Evolutionary conservation across 2,113 vertebrate species (phyloP).

Genomic region (Trichomycterus rosablanca): DNA sequence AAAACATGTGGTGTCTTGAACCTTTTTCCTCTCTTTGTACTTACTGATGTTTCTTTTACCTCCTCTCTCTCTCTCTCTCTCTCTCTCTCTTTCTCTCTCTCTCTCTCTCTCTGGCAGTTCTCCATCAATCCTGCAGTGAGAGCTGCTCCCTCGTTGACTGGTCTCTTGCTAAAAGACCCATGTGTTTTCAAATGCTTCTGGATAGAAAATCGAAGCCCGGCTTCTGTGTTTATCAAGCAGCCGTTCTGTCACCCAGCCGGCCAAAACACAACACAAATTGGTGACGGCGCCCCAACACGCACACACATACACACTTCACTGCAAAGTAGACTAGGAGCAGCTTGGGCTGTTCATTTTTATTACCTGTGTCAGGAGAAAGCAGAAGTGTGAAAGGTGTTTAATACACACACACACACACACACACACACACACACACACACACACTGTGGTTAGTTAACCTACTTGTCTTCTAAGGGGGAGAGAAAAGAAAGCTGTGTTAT

Average conservation of each 20-base stretch:
- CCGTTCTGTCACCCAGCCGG: constrained; percentile 70
- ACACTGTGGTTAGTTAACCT: constrained; percentile 37
- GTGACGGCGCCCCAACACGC: constrained; percentile 60
- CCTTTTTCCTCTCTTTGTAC: no score
- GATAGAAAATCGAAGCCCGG: constrained; percentile 69
- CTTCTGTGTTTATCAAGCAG: constrained; percentile 79
- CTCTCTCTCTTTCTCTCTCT: constrained; percentile 35
- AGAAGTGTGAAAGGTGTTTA: constrained; percentile 38
- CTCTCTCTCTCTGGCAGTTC: constrained; percentile 15
- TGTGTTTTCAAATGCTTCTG: constrained; percentile 76
- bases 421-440: constrained; percentile 28
- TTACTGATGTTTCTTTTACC: constrained; percentile 10
- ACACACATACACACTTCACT: constrained; percentile 32
- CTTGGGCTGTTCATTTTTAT: constrained; percentile 55
- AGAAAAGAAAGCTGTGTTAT: constrained; percentile 8
- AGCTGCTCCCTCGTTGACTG: constrained; percentile 31
- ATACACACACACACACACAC: constrained; percentile 28
- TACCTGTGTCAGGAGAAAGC: constrained; percentile 52
- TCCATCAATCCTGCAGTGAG: constrained; percentile 41
- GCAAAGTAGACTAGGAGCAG: constrained; percentile 39
- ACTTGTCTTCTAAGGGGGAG: constrained; percentile 20
- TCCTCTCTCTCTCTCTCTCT: constrained; percentile 41
- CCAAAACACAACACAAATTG: constrained; percentile 61
- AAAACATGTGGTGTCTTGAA: no score
- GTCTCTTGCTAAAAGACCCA: constrained; percentile 59